Conservation (phyloP, 2,888 invertebrate species). For the Melanophora roralis region DNA sequence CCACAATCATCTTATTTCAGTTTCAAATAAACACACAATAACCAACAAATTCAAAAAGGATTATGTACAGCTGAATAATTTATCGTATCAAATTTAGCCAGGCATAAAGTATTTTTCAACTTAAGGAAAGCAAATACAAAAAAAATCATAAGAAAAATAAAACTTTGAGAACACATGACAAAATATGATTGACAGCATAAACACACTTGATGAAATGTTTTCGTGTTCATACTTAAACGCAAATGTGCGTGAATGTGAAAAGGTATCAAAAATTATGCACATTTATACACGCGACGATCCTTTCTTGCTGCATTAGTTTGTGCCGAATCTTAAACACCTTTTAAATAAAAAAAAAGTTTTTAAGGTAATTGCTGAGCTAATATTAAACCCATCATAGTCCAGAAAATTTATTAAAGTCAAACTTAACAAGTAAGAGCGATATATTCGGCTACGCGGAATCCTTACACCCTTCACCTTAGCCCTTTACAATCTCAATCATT, state of each 20-base stretch:
- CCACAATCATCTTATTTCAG: not conserved
- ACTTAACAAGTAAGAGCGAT: no score
- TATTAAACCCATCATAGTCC: no score
- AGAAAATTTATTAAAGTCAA: no score
- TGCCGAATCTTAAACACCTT: no score
- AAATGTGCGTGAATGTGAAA: constrained; percentile 23
- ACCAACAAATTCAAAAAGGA: constrained; percentile 46
- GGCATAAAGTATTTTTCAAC: not conserved
- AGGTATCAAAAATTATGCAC: constrained; percentile 45
- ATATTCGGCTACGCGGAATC: no score
- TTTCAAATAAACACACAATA: not conserved
- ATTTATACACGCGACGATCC: not conserved
- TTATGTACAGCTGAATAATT: constrained; percentile 52
- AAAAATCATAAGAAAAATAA: not conserved
- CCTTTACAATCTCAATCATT: no score
- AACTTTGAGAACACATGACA: constrained; percentile 34
- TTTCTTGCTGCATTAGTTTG: not conserved
- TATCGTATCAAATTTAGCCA: constrained; percentile 44
- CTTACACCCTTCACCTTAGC: no score
- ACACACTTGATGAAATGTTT: constrained; percentile 58
- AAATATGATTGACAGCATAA: constrained; percentile 61
- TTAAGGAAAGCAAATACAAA: not conserved
- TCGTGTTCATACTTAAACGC: not conserved
- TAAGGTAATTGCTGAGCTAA: no score
- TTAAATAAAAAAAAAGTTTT: no score